Conservation (phyloP, 2,113 vertebrate species). For the Nannobrachium achirus region DNA sequence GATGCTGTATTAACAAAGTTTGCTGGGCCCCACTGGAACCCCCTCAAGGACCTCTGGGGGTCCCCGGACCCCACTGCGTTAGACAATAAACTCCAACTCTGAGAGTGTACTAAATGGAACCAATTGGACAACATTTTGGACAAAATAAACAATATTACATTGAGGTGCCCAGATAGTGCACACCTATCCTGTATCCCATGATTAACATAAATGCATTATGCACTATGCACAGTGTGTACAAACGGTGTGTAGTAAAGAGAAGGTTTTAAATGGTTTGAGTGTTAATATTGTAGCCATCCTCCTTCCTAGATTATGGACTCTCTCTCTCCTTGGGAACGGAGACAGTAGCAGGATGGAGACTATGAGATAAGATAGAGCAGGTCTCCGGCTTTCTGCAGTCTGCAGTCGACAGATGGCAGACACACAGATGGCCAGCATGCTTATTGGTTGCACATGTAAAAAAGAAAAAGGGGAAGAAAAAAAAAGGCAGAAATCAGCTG, state of each 20-base stretch:
- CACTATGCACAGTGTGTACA: background rate
- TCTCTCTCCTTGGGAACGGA: background rate
- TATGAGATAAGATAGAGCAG: slow-evolving; percentile 24
- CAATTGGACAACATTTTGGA: too few species aligned
- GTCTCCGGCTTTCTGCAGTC: slow-evolving; percentile 10
- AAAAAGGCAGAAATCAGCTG: slow-evolving; percentile 1
- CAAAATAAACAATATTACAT: too few species aligned
- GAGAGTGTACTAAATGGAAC: too few species aligned
- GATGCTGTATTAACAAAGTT: too few species aligned
- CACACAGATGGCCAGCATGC: background rate
- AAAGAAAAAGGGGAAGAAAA: too few species aligned
- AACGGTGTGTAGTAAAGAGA: background rate
- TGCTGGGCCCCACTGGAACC: too few species aligned
- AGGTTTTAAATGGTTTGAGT: background rate
- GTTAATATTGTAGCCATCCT: slow-evolving; percentile 12
- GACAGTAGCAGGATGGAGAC: background rate
- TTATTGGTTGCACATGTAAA: slow-evolving; percentile 13
- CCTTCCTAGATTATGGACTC: background rate
- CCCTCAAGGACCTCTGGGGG: too few species aligned
- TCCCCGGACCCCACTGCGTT: too few species aligned
- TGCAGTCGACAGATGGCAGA: slow-evolving; percentile 9
- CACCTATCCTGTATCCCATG: too few species aligned
- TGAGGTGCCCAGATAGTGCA: too few species aligned
- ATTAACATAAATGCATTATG: too few species aligned
- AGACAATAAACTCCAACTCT: too few species aligned